These are phyloP conservation scores for Hanleya hanleyi DNA, from an alignment of 2,888 invertebrate genomes.

Conservation along the genomic window DNA sequence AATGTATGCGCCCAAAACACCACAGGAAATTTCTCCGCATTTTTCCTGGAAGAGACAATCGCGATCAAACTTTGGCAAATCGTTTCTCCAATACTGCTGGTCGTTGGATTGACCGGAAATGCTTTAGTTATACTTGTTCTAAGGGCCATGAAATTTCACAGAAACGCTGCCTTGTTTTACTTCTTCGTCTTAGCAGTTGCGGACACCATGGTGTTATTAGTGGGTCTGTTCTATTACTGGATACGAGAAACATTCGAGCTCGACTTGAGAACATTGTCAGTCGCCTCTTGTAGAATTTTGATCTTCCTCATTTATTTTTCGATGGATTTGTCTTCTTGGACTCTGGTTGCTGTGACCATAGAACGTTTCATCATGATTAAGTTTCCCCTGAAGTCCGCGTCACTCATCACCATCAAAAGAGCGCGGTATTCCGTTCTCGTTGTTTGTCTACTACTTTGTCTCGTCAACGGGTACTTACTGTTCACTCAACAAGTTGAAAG, in stretches of 20 bases:
- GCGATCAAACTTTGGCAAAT: slow-evolving; percentile 34
- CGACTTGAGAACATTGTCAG: slow-evolving; percentile 35
- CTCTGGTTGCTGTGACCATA: slow-evolving; percentile 42
- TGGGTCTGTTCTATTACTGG: slow-evolving; percentile 43
- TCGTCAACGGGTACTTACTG: slow-evolving; percentile 35
- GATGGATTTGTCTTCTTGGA: slow-evolving; percentile 51
- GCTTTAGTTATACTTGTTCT: slow-evolving; percentile 41
- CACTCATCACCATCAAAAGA: slow-evolving; percentile 27
- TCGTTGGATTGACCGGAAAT: slow-evolving; percentile 44
- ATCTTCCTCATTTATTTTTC: slow-evolving; percentile 46
- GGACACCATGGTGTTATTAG: slow-evolving; percentile 41
- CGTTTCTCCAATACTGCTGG: slow-evolving; percentile 40
- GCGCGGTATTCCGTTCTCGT: slow-evolving; percentile 23
- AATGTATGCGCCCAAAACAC: too few relatives aligned
- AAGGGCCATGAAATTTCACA: slow-evolving; percentile 31
- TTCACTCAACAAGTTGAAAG: slow-evolving; percentile 47
- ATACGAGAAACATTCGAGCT: slow-evolving; percentile 31
- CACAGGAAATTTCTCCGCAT: too few relatives aligned
- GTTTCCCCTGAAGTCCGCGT: slow-evolving; percentile 23
- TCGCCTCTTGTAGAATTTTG: slow-evolving; percentile 43
- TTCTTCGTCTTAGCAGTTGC: slow-evolving; percentile 40
- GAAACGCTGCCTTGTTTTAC: slow-evolving; percentile 42
- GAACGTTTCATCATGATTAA: slow-evolving; percentile 39
- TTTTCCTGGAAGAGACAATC: not conserved
- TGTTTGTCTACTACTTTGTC: slow-evolving; percentile 20